Conservation (phyloP, 2,888 invertebrate species). For the Bombyx huttoni region DNA sequence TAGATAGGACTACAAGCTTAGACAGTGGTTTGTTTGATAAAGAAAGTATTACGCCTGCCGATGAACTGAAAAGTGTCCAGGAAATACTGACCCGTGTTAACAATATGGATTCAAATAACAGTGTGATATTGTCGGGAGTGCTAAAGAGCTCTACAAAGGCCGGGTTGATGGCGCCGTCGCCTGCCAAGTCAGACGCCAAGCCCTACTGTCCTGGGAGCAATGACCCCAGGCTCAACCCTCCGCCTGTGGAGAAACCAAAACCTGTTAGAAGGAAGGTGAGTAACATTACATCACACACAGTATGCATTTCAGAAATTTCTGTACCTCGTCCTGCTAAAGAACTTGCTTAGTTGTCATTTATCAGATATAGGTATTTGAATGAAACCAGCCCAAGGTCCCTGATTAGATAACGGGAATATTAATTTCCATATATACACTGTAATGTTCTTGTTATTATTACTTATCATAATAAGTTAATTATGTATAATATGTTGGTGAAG, state of each 20-base stretch:
- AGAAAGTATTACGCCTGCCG: constrained; percentile 45
- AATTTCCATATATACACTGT: neutral
- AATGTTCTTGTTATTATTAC: no score
- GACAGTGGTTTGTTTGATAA: constrained; percentile 57
- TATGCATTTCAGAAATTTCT: neutral
- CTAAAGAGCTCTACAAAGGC: constrained; percentile 37
- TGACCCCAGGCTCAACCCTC: constrained; percentile 61
- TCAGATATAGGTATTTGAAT: neutral
- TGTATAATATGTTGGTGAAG: no score
- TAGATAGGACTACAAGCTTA: constrained; percentile 64
- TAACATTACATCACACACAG: neutral
- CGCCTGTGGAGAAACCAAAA: constrained; percentile 60
- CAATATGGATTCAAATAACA: constrained; percentile 67
- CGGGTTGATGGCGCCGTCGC: constrained; percentile 21
- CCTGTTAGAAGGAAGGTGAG: constrained; percentile 68
- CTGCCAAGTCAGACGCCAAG: constrained; percentile 26
- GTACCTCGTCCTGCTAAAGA: neutral
- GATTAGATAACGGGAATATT: constrained; percentile 27
- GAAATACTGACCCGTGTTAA: constrained; percentile 65
- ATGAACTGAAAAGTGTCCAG: constrained; percentile 60
- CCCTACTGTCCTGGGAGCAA: constrained; percentile 30
- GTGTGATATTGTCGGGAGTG: constrained; percentile 63
- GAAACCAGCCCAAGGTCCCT: constrained; percentile 19
- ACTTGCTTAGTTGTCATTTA: no score
- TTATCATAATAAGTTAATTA: no score